Conservation (phyloP, 2,888 invertebrate genomes). For the Hirtodrosophila histrioides region DNA sequence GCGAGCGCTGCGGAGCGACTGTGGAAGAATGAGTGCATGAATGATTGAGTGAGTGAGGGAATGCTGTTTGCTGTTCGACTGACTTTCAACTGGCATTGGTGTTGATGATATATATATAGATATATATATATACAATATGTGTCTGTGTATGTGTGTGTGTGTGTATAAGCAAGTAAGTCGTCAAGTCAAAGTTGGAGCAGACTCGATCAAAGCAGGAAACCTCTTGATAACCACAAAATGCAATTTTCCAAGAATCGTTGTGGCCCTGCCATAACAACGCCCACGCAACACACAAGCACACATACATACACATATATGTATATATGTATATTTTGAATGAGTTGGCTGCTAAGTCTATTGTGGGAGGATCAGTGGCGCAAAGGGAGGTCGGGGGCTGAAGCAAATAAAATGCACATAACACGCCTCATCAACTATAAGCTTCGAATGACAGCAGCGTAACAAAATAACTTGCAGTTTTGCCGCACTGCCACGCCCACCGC, state of each 20-base stretch:
- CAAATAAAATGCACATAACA: conserved; percentile 76
- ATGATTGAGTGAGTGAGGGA: conserved; percentile 24
- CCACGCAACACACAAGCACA: conserved; percentile 1
- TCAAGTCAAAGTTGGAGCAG: conserved; percentile 27
- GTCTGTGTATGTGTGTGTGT: conserved; percentile 1
- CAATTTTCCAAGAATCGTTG: conserved; percentile 66
- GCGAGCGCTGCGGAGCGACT: conserved; percentile 20
- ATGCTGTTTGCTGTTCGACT: conserved; percentile 30
- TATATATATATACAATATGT: conserved; percentile 1
- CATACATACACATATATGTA: conserved; percentile 2
- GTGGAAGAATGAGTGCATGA: conserved; percentile 6
- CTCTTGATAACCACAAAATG: conserved; percentile 61
- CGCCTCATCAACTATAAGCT: conserved; percentile 75
- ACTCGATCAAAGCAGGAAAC: conserved; percentile 42
- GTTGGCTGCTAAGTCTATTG: conserved; percentile 13
- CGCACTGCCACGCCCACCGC: conserved; percentile 26
- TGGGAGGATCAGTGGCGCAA: conserved; percentile 1
- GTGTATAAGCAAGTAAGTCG: conserved; percentile 4
- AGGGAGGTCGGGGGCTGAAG: conserved; percentile 1
- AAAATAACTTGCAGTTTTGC: conserved; percentile 56
- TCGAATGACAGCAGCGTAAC: conserved; percentile 67
- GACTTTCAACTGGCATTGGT: conserved; percentile 4
- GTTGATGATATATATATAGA: not conserved
- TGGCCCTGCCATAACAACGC: conserved; percentile 37
- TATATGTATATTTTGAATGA: conserved; percentile 29